Conservation (phyloP, 2,113 vertebrate genomes). For the Mastomys coucha region DNA sequence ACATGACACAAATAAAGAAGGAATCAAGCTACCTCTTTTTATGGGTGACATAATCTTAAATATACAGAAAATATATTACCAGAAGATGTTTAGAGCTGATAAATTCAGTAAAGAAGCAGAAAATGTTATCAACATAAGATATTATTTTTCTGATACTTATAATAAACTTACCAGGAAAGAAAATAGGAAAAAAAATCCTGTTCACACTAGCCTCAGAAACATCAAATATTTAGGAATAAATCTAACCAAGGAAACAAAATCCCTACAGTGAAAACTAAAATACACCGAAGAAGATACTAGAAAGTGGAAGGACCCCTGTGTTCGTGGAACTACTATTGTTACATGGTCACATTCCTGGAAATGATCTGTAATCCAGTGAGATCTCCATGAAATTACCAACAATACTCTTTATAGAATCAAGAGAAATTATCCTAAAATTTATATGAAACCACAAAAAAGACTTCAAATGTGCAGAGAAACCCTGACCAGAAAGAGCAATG, state of each 20-base stretch:
- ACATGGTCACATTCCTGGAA: not conserved
- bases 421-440: not conserved
- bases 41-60: too few species aligned
- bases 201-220: not conserved
- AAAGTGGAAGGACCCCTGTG: too few species aligned
- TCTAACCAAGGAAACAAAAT: not conserved
- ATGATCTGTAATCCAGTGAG: not conserved
- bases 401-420: not conserved
- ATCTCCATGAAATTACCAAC: not conserved
- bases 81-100: not conserved
- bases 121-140: not conserved
- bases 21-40: not conserved
- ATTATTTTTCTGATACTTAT: not conserved
- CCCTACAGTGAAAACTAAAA: not conserved
- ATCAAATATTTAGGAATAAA: not conserved
- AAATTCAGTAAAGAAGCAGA: not conserved
- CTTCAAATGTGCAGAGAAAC: not conserved
- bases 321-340: not conserved
- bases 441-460: not conserved
- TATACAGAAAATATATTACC: not conserved
- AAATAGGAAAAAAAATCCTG: not conserved
- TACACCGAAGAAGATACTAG: not conserved
- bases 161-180: not conserved
- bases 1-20: not conserved
- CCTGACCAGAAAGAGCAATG: not conserved